Evolutionary conservation across 1,140 invertebrate genomes (phyloP), one percentile per base, ranked within the genome.

Genomic region (Drosophila biarmipes): DNA sequence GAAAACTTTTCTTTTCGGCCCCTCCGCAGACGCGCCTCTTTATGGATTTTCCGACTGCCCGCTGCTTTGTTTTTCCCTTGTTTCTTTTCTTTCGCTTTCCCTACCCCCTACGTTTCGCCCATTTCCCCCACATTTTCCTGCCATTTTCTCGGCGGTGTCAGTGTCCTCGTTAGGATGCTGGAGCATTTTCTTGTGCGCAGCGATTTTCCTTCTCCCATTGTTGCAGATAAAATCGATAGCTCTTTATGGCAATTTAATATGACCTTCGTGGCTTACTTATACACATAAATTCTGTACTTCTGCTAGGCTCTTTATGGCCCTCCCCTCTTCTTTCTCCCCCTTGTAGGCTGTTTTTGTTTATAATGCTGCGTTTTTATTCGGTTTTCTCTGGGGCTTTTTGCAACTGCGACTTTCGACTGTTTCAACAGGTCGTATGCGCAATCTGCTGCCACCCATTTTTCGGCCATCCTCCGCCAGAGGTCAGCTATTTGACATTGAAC

Each of bases 191-290:
- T 86, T 86, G 78, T 86, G 81, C 82, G 82, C 82, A 86, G 82
- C 82, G 82, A 86, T 78, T 86, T 87, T 86, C 67, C 71, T 74
- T 62, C 43, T 43, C 48, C 76, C 84, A 78, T 90, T 91, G 85
- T 91, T 89, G 90, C 86, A 91, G 71, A 80, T 80, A 90, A 91
- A 91, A 91, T 91, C 90, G 82, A 91, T 91, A 90, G 74, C 76
- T 78, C 90, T 91, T 91, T 91, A 91, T 91, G 80, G 90, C 90
- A 91, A 91, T 91, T 91, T 91, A 91, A 91, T 91, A 90, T 91
- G 90, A 91, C 90, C 90, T 91, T 91, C 90, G 87, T 90, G 82
- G 90, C 90, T 81, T 77, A 91, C 80, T 85, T 89, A 75, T 74
- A 51, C 58, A 73, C 49, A 80, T 68, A 79, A 51, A 67, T 75